Conservation (phyloP, 2,113 vertebrate species). For the Pteropus alecto region DNA sequence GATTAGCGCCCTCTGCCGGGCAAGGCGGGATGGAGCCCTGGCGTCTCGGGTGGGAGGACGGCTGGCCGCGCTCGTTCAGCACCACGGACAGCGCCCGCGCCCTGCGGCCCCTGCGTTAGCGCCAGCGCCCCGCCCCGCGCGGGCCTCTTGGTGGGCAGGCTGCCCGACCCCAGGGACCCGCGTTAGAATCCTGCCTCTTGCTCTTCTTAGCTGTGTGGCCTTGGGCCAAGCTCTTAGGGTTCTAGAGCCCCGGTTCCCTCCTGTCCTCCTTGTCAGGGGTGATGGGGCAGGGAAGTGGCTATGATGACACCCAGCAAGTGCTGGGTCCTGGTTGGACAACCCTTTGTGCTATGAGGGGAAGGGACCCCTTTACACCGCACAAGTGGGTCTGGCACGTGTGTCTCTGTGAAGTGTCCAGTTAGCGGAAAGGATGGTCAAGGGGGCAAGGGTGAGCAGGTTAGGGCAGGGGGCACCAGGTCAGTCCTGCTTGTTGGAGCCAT, state of each 20-base stretch:
- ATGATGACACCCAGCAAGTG: no score
- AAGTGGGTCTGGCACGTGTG: neutral
- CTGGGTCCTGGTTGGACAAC: neutral
- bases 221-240: neutral
- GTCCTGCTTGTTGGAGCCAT: neutral
- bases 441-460: no score
- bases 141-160: no score
- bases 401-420: neutral
- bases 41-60: neutral
- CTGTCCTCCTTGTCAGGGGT: neutral
- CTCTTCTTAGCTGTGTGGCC: neutral
- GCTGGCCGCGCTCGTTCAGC: neutral
- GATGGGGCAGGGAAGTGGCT: no score
- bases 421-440: neutral
- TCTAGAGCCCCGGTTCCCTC: neutral
- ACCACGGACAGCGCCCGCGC: neutral
- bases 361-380: neutral
- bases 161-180: neutral
- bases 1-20: slow-evolving; percentile 15
- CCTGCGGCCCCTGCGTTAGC: accelerated
- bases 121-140: no score
- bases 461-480: neutral
- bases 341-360: neutral
- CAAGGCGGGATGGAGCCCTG: neutral
- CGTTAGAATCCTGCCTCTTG: neutral